Conservation (phyloP, 64 coral and sea anemone genomes). For the Porites lutea region DNA sequence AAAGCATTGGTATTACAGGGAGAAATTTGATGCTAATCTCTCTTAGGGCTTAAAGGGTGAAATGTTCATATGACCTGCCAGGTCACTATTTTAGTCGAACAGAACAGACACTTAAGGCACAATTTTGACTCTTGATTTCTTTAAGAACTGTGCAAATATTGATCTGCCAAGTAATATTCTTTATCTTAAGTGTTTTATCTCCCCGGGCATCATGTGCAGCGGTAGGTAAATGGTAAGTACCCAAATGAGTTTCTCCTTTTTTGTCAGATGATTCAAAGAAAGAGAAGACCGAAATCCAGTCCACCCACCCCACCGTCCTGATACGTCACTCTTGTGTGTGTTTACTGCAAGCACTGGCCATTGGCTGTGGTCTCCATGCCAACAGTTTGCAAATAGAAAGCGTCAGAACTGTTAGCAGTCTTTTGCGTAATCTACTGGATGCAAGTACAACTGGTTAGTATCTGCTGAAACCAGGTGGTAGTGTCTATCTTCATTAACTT, state of each 20-base stretch:
- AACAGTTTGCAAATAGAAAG: conserved; percentile 70
- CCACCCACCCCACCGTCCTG: conserved; percentile 83
- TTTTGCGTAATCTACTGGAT: conserved; percentile 80
- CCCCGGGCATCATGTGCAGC: background rate
- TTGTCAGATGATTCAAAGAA: conserved; percentile 85
- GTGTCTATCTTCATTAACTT: too few species aligned
- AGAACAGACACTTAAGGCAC: too few species aligned
- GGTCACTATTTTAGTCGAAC: too few species aligned
- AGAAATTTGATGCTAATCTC: too few species aligned
- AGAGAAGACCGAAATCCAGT: conserved; percentile 89
- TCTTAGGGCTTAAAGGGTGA: too few species aligned
- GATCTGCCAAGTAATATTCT: too few species aligned
- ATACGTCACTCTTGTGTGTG: conserved; percentile 88
- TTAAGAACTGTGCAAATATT: too few species aligned
- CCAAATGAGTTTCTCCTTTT: background rate
- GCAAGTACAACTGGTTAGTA: conserved; percentile 70
- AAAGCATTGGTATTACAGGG: too few species aligned
- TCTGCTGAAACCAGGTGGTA: background rate
- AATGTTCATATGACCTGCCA: too few species aligned
- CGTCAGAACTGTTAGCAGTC: conserved; percentile 82
- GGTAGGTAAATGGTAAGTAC: background rate
- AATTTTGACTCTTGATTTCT: too few species aligned
- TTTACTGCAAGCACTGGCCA: conserved; percentile 79
- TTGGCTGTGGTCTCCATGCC: conserved; percentile 88
- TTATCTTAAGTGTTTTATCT: too few species aligned